These are phyloP conservation scores for Semaprochilodus insignis DNA, from an alignment of 2,797 vertebrate genomes.

Conservation along the genomic window DNA sequence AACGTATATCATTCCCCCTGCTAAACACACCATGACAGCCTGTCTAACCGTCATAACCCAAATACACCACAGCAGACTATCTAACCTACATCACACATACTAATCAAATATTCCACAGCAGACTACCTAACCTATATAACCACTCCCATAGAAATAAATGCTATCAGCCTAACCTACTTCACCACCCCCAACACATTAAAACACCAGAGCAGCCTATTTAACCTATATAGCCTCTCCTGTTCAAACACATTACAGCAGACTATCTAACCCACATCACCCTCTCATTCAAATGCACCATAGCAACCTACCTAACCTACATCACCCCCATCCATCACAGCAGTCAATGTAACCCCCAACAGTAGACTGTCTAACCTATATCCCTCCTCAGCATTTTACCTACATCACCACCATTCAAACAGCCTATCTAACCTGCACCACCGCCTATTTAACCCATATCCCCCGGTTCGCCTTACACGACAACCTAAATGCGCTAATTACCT, in stretches of 20 bases:
- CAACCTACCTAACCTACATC: not conserved
- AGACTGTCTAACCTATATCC: not conserved
- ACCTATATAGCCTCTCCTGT: not conserved
- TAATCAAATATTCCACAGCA: not conserved
- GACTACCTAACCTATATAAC: not conserved
- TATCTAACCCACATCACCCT: not conserved
- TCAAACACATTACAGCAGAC: not conserved
- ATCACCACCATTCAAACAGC: not conserved
- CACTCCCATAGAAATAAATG: not conserved
- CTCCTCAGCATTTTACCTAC: not conserved
- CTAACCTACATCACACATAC: not conserved
- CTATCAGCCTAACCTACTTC: not conserved
- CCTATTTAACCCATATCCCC: not conserved
- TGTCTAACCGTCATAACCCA: not conserved
- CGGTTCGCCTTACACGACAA: not conserved
- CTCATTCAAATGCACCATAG: not conserved
- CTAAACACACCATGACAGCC: not conserved
- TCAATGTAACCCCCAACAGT: not conserved
- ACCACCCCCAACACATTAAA: not conserved
- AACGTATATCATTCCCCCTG: not conserved
- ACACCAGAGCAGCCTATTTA: not conserved
- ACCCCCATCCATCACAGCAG: not conserved
- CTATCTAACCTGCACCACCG: not conserved
- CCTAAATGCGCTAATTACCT: constrained; percentile 88
- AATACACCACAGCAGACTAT: not conserved